Evolutionary conservation across 1,140 invertebrate species (phyloP).

Genomic region (Odontomachus brunneus): DNA sequence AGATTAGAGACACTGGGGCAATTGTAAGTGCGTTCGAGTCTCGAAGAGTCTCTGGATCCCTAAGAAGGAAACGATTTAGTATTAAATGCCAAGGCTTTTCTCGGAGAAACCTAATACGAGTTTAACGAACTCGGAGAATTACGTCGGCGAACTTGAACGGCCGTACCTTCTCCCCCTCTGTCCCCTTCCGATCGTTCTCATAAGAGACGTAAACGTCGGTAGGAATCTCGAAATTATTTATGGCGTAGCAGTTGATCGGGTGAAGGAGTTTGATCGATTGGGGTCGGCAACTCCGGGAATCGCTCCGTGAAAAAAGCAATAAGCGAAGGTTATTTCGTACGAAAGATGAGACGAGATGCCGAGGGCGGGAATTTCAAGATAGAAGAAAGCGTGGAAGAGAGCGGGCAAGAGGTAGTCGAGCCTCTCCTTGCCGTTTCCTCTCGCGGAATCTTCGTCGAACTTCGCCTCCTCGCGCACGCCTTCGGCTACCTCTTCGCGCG

Average conservation of each 20-base stretch:
- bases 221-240: no score
- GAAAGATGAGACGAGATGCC: neutral
- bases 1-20: constrained; percentile 49
- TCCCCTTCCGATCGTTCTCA: neutral
- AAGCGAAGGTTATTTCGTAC: neutral
- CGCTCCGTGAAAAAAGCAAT: no score
- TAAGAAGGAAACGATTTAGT: constrained; percentile 60
- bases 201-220: no score
- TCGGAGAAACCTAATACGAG: constrained; percentile 18
- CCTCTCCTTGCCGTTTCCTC: neutral
- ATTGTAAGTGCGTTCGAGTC: constrained; percentile 20
- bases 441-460: neutral
- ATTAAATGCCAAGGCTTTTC: neutral
- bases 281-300: no score
- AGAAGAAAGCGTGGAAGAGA: constrained; percentile 4
- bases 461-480: neutral
- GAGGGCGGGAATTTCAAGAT: constrained; percentile 18
- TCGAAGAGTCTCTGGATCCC: neutral
- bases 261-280: no score
- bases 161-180: neutral
- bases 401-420: neutral
- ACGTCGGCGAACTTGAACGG: neutral
- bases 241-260: no score
- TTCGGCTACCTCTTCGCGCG: constrained; percentile 8
- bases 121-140: constrained; percentile 26